Percentiles rank a stretch among this genome's conserved stretches.
Conservation (phyloP, 2,797 vertebrate species). For the Cyclopterus lumpus region DNA sequence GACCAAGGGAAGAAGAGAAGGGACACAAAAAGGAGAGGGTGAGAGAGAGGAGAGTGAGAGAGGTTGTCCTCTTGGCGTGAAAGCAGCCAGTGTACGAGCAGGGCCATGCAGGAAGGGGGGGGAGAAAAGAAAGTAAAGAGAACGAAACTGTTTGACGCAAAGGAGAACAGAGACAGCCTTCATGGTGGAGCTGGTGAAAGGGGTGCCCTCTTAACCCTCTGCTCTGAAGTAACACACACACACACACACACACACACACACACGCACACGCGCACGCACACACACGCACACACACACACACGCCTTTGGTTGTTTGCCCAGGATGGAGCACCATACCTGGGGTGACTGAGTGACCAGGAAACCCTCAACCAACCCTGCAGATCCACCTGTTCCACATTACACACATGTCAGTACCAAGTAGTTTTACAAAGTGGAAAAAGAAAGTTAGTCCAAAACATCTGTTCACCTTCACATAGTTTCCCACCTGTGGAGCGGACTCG, state of each 20-base stretch:
- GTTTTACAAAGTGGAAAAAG: slow-evolving; percentile 8
- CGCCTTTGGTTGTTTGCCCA: slow-evolving; percentile 24
- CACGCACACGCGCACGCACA: slow-evolving; percentile 24
- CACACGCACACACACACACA: slow-evolving; percentile 10
- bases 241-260: slow-evolving; percentile 20
- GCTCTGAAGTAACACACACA: slow-evolving; percentile 23
- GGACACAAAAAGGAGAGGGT: slow-evolving; percentile 4
- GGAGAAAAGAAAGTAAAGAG: slow-evolving; percentile 30
- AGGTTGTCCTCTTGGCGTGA: slow-evolving; percentile 53
- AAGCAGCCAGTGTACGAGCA: slow-evolving; percentile 68
- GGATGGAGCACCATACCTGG: slow-evolving; percentile 38
- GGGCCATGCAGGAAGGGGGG: slow-evolving; percentile 22
- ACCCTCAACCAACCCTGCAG: too few relatives aligned
- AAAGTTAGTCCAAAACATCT: slow-evolving; percentile 21
- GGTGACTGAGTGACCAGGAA: slow-evolving; percentile 23
- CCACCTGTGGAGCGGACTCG: background rate
- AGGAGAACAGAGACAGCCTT: slow-evolving; percentile 80
- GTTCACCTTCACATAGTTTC: background rate
- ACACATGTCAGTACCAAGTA: slow-evolving; percentile 3
- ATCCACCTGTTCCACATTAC: slow-evolving; percentile 45
- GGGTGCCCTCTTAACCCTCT: slow-evolving; percentile 57
- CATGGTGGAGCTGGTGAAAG: slow-evolving; percentile 73
- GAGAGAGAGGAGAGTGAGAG: slow-evolving; percentile 14
- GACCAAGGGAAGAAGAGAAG: slow-evolving; percentile 15
- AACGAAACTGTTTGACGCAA: slow-evolving; percentile 55